Percentiles rank a stretch among this genome's conserved stretches.
phyloP scores from a whole-genome alignment of 1,140 invertebrate genomes.

The Penaeus vannamei region DNA sequence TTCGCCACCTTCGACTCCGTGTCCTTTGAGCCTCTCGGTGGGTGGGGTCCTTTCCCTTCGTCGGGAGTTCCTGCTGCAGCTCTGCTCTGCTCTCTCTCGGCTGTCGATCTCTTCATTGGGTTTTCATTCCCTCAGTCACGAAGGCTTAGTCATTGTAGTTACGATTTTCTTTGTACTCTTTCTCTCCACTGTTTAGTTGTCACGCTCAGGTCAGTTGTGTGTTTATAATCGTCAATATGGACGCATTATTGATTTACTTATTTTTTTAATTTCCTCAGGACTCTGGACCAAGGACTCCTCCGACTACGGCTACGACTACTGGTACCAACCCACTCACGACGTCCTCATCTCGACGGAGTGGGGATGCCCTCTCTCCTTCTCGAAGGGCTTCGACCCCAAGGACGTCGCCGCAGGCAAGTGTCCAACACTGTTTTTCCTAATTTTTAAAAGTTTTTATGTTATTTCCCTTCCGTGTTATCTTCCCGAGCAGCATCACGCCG shows the following conservation, averaged over 20 bases:
- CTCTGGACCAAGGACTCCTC: slow-evolving; percentile 73
- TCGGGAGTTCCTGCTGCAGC: neutral
- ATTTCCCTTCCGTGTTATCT: neutral
- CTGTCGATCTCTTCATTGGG: neutral
- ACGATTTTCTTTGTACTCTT: no score
- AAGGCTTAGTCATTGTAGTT: no score
- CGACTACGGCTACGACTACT: slow-evolving; percentile 81
- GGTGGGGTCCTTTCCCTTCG: neutral
- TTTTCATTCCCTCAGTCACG: neutral
- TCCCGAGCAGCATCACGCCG: neutral
- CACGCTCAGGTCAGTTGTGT: neutral
- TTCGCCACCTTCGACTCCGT: slow-evolving; percentile 92
- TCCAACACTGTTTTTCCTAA: slow-evolving; percentile 3
- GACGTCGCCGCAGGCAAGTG: slow-evolving; percentile 75
- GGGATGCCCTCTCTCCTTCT: slow-evolving; percentile 89
- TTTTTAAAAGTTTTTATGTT: neutral
- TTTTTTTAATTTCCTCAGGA: slow-evolving; percentile 67
- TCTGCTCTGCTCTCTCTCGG: neutral
- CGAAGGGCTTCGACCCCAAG: slow-evolving; percentile 81
- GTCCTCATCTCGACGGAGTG: slow-evolving; percentile 93
- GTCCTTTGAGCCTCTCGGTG: slow-evolving; percentile 75
- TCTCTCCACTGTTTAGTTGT: neutral
- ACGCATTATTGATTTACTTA: neutral
- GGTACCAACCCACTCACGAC: slow-evolving; percentile 97
- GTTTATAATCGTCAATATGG: neutral